phyloP scores from a whole-genome alignment of 2,797 vertebrate genomes.

The Xenops minutus region DNA sequence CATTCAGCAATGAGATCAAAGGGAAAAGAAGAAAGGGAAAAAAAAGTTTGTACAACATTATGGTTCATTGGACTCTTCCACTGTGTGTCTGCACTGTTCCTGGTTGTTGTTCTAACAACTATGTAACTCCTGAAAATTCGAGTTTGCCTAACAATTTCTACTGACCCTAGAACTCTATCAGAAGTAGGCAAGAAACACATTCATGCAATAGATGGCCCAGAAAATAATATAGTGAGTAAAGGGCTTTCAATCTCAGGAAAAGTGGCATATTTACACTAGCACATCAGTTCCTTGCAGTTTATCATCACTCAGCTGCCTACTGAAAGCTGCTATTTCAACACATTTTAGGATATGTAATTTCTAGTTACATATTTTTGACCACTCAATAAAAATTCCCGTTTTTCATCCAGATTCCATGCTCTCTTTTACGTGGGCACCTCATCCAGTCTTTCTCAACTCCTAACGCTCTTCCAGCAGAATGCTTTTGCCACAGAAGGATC shows the following conservation, averaged over 20 bases:
- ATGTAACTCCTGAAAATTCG: neutral
- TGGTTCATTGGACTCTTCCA: neutral
- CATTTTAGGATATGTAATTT: neutral
- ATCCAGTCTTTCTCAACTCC: neutral
- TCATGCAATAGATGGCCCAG: neutral
- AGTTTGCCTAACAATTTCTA: neutral
- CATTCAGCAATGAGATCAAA: neutral
- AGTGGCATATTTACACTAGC: neutral
- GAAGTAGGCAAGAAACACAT: neutral
- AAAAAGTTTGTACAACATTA: neutral
- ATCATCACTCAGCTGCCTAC: neutral
- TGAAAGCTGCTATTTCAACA: neutral
- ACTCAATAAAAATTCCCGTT: neutral
- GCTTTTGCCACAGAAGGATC: neutral
- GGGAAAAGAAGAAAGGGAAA: accelerated
- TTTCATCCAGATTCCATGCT: neutral
- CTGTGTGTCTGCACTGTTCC: neutral
- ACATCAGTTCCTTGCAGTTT: neutral
- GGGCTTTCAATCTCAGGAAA: neutral
- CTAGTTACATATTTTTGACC: neutral
- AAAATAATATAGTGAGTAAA: neutral
- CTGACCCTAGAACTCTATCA: neutral
- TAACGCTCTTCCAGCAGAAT: neutral
- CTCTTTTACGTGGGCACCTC: neutral
- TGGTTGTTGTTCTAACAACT: neutral